phyloP scores from a whole-genome alignment of 2,797 vertebrate genomes.

The Synaphobranchus kaupii region DNA sequence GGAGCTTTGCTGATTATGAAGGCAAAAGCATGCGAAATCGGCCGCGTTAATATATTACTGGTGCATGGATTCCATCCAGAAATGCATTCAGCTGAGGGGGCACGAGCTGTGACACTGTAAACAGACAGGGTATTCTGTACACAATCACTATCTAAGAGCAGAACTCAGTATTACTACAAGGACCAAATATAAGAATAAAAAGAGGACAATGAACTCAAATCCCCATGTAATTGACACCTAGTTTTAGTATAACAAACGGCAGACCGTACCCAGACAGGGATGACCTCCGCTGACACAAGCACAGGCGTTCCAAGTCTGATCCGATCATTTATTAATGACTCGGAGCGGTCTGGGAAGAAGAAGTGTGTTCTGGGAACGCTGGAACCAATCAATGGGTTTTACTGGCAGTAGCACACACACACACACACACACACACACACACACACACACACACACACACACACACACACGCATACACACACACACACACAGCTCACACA shows the following conservation, averaged over 20 bases:
- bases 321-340: slow-evolving; percentile 15
- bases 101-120: neutral
- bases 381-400: slow-evolving; percentile 8
- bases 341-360: neutral
- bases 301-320: neutral
- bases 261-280: neutral
- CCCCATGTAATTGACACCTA: neutral
- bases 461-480: slow-evolving; percentile 1
- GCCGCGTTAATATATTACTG: neutral
- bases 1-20: neutral
- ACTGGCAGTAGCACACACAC: slow-evolving; percentile 1
- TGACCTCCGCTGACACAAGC: neutral
- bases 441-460: slow-evolving; percentile 6
- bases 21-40: neutral
- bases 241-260: neutral
- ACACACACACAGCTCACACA: too few relatives aligned
- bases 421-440: slow-evolving; percentile 13
- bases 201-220: neutral
- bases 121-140: neutral
- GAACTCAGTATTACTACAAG: neutral
- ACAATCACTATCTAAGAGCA: neutral
- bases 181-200: neutral
- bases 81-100: neutral
- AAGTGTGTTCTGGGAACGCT: slow-evolving; percentile 23
- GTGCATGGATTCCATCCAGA: neutral